These are phyloP conservation scores for Pseudopleuronectes americanus DNA, from an alignment of 2,797 vertebrate species.

Conservation along the genomic window DNA sequence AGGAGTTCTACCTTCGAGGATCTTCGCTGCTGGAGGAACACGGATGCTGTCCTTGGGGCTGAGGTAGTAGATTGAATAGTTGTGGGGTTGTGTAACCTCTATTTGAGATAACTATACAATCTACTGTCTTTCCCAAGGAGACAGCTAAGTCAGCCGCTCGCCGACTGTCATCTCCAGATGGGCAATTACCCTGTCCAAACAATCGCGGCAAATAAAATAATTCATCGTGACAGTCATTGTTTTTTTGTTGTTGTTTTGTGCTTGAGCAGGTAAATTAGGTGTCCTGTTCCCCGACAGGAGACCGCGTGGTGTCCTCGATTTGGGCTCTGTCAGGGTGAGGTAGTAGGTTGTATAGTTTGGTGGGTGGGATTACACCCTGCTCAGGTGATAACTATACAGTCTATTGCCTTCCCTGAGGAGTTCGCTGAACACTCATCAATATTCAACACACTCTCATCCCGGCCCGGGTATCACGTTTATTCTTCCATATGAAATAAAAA, in stretches of 20 bases:
- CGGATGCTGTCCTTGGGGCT: constrained; percentile 93
- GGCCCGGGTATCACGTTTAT: constrained; percentile 30
- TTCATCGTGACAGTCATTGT: constrained; percentile 14
- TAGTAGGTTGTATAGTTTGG: constrained; percentile 99
- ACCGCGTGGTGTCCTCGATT: constrained; percentile 35
- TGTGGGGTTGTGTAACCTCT: constrained; percentile 89
- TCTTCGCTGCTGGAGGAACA: constrained; percentile 52
- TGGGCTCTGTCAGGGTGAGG: constrained; percentile 87
- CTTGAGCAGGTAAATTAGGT: constrained; percentile 13
- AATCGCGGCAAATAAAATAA: constrained; percentile 24
- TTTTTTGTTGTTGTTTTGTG: not conserved
- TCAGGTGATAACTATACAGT: constrained; percentile 97
- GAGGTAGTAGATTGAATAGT: constrained; percentile 99
- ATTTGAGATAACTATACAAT: constrained; percentile 95
- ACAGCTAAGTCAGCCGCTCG: constrained; percentile 85
- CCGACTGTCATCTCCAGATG: constrained; percentile 50
- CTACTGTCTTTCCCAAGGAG: constrained; percentile 97
- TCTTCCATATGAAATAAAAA: constrained; percentile 4
- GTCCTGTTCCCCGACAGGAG: not conserved
- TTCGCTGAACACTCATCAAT: constrained; percentile 64
- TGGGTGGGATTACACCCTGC: constrained; percentile 90
- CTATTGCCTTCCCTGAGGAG: constrained; percentile 94
- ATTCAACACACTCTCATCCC: constrained; percentile 16
- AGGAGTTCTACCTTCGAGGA: constrained; percentile 58
- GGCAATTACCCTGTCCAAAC: constrained; percentile 34